These are phyloP conservation scores for Holocentrus rufus DNA, from an alignment of 2,797 vertebrate genomes.

Conservation along the genomic window DNA sequence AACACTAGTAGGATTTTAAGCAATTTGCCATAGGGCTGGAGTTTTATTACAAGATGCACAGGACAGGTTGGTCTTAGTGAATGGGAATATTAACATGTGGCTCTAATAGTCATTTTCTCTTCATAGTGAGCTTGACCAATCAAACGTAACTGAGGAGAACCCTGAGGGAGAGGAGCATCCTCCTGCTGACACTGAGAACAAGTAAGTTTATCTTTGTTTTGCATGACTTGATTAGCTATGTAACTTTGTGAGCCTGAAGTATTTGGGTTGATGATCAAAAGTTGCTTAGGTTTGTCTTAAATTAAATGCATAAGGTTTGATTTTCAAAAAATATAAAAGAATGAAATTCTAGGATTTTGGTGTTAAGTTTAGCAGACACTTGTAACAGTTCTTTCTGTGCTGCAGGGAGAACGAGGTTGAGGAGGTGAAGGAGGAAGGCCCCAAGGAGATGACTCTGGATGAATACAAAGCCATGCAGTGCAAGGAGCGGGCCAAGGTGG, in stretches of 20 bases:
- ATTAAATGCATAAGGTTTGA: no score
- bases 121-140: slow-evolving; percentile 94
- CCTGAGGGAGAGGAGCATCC: slow-evolving; percentile 97
- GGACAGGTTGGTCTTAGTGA: neutral
- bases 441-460: slow-evolving; percentile 99
- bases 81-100: neutral
- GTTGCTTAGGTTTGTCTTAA: no score
- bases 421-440: slow-evolving; percentile 96
- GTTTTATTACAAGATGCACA: neutral
- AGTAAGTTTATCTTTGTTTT: slow-evolving; percentile 82
- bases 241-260: neutral
- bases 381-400: slow-evolving; percentile 44
- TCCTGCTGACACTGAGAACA: slow-evolving; percentile 96
- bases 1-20: neutral
- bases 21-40: neutral
- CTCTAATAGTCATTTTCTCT: neutral
- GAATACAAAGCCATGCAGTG: slow-evolving; percentile 99
- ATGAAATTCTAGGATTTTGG: no score
- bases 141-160: slow-evolving; percentile 92
- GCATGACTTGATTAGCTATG: neutral
- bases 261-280: neutral
- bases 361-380: neutral
- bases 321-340: no score
- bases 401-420: slow-evolving; percentile 96
- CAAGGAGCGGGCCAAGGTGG: slow-evolving; percentile 96